These are phyloP conservation scores for Brachyalestes nurse DNA, from an alignment of 2,797 vertebrate species.

Conservation along the genomic window DNA sequence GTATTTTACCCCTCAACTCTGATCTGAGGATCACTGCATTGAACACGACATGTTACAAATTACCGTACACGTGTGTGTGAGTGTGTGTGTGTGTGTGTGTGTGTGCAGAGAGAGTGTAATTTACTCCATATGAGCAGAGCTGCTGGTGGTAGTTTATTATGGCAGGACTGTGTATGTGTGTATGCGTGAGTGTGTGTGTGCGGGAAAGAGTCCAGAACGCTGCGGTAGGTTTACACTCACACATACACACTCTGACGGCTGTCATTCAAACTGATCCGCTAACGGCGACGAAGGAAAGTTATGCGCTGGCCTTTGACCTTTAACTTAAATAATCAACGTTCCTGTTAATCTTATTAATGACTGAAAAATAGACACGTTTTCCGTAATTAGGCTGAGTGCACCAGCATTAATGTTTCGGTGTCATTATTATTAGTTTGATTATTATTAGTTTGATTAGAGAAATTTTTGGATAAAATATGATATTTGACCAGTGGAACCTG, in stretches of 20 bases:
- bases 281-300: not conserved
- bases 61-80: no score
- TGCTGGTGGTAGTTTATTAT: slow-evolving; percentile 57
- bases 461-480: no score
- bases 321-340: not conserved
- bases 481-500: no score
- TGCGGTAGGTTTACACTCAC: slow-evolving; percentile 57
- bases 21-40: no score
- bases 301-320: not conserved
- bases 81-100: slow-evolving; percentile 7
- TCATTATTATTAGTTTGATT: no score
- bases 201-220: slow-evolving; percentile 25
- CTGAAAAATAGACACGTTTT: not conserved
- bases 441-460: no score
- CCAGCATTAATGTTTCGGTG: no score
- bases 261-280: slow-evolving; percentile 51
- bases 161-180: slow-evolving; percentile 39
- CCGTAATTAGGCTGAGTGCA: not conserved
- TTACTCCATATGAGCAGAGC: slow-evolving; percentile 62
- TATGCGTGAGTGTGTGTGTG: slow-evolving; percentile 28
- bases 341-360: slow-evolving; percentile 1
- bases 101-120: slow-evolving; percentile 51
- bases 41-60: no score
- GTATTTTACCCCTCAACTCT: no score
- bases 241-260: slow-evolving; percentile 15